Evolutionary conservation across 92 coral and sea anemone genomes (phyloP).

Genomic region (Epizoanthus scotinus): DNA sequence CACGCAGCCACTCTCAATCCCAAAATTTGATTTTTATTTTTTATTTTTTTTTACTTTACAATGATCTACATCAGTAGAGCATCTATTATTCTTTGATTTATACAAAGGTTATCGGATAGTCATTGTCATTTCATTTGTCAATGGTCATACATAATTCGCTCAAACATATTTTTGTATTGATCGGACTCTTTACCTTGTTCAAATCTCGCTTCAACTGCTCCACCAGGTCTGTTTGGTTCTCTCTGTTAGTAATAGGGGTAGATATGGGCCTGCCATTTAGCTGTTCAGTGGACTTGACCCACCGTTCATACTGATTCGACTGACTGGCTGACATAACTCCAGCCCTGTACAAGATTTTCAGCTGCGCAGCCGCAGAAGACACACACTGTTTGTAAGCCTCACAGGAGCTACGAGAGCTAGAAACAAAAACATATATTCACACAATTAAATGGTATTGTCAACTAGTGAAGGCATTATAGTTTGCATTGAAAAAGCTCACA

Average conservation of each 20-base stretch:
- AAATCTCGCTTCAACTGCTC: conserved; percentile 79
- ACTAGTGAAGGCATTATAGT: no score
- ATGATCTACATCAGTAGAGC: no score
- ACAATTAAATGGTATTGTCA: no score
- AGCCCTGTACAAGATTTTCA: conserved; percentile 70
- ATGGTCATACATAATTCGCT: background rate
- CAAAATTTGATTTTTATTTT: no score
- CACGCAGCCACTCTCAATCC: no score
- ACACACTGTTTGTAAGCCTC: conserved; percentile 66
- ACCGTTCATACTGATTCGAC: conserved; percentile 72
- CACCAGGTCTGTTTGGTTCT: conserved; percentile 64
- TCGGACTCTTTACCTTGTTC: conserved; percentile 59
- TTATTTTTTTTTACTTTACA: no score
- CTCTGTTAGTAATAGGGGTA: conserved; percentile 63
- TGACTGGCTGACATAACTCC: conserved; percentile 77
- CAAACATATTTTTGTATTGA: background rate
- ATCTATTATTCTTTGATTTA: no score
- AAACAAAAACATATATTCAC: background rate
- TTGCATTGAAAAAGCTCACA: no score
- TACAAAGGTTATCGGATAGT: no score
- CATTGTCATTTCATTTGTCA: no score
- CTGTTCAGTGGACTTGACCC: conserved; percentile 75
- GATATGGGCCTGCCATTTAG: conserved; percentile 60
- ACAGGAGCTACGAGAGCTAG: conserved; percentile 69
- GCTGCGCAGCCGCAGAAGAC: conserved; percentile 67